These are phyloP conservation scores for Melozone crissalis DNA, from an alignment of 2,113 vertebrate genomes.

Conservation along the genomic window DNA sequence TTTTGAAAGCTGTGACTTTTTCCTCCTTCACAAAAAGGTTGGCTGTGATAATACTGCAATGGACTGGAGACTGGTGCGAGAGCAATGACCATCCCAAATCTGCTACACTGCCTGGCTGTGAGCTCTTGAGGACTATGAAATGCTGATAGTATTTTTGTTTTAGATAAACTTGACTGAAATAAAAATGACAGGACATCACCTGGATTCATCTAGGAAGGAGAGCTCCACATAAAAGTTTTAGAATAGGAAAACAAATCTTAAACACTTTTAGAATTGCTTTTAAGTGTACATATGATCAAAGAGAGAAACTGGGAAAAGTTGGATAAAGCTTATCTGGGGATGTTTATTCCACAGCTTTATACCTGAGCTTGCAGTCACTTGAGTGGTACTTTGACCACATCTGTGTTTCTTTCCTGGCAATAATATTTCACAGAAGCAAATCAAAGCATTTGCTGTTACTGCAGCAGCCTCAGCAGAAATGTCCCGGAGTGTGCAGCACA, in stretches of 20 bases:
- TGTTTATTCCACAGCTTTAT: not conserved
- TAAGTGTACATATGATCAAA: not conserved
- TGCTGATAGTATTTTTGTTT: not conserved
- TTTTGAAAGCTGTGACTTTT: not conserved
- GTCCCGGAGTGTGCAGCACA: not conserved
- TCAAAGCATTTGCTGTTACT: not conserved
- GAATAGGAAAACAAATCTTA: not conserved
- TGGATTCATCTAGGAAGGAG: not conserved
- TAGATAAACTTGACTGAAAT: not conserved
- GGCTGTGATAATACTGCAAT: not conserved
- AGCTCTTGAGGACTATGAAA: not conserved
- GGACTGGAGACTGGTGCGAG: not conserved
- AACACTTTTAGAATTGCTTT: not conserved
- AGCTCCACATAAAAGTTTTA: not conserved
- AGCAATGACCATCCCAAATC: not conserved
- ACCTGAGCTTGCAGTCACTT: not conserved
- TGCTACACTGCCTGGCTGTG: not conserved
- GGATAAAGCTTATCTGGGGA: not conserved
- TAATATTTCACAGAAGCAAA: not conserved
- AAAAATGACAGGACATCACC: not conserved
- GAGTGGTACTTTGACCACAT: not conserved
- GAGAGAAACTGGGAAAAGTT: not conserved
- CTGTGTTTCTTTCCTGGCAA: not conserved
- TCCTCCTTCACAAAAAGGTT: not conserved
- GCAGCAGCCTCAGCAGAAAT: not conserved